These are phyloP conservation scores for Drosophila niveifrons DNA, from an alignment of 2,888 invertebrate genomes.

Conservation along the genomic window DNA sequence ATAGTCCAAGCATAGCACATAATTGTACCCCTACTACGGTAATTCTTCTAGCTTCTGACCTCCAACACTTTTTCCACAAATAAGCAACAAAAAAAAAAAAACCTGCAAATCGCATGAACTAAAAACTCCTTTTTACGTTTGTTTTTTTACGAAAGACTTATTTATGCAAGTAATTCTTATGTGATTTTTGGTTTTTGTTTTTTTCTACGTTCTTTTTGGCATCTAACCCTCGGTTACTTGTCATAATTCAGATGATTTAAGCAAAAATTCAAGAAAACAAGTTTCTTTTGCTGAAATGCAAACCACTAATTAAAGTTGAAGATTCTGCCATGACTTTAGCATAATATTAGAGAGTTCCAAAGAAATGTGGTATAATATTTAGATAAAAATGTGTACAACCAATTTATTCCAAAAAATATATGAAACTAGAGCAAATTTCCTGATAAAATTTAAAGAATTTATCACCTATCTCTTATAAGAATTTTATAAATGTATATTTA, in stretches of 20 bases:
- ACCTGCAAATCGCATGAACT: constrained; percentile 4
- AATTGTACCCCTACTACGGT: constrained; percentile 12
- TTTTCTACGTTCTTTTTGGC: background rate
- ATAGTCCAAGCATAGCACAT: constrained; percentile 38
- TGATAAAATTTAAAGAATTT: too few relatives aligned
- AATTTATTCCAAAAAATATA: too few relatives aligned
- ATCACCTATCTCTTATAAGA: too few relatives aligned
- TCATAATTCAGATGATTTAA: background rate
- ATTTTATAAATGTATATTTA: too few relatives aligned
- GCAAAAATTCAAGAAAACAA: background rate
- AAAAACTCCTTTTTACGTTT: background rate
- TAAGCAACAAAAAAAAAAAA: background rate
- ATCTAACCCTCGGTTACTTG: constrained; percentile 1
- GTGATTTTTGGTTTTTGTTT: background rate
- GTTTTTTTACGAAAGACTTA: background rate
- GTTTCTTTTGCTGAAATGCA: background rate
- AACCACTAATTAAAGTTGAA: constrained; percentile 1
- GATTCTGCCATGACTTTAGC: background rate
- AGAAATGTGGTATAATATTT: too few relatives aligned
- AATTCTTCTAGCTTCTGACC: constrained; percentile 23
- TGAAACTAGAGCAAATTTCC: too few relatives aligned
- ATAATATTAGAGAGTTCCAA: background rate
- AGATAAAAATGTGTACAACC: too few relatives aligned
- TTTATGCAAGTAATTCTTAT: constrained; percentile 3
- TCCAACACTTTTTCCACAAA: constrained; percentile 7